A percentile compares a stretch with the other conserved stretches of the same genome.
These are phyloP conservation scores for Harpagifer antarcticus DNA, from an alignment of 2,797 vertebrate genomes.

Conservation along the genomic window DNA sequence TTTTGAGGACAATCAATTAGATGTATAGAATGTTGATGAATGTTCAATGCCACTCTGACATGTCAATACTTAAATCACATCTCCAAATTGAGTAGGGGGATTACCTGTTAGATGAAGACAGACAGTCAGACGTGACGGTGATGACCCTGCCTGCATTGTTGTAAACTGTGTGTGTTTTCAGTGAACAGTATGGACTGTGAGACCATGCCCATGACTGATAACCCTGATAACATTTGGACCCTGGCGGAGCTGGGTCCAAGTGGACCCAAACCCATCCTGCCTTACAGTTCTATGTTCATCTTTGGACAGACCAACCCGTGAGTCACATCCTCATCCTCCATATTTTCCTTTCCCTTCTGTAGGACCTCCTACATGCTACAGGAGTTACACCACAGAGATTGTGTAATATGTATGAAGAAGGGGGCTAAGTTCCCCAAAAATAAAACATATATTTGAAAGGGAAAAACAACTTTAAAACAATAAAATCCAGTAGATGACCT, in stretches of 20 bases:
- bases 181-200: constrained; percentile 93
- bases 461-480: too few relatives aligned
- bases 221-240: too few relatives aligned
- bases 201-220: constrained; percentile 88
- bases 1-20: not conserved
- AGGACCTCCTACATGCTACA: not conserved
- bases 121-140: not conserved
- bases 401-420: too few relatives aligned
- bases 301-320: constrained; percentile 94
- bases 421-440: too few relatives aligned
- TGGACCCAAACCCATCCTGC: constrained; percentile 91
- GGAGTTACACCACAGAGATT: not conserved
- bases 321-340: constrained; percentile 76
- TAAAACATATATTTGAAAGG: too few relatives aligned
- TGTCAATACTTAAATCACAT: not conserved
- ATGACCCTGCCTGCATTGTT: not conserved
- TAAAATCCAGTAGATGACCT: too few relatives aligned
- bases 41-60: not conserved
- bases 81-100: not conserved
- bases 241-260: constrained; percentile 83
- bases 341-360: not conserved
- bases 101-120: not conserved
- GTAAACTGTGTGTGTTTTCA: constrained; percentile 62
- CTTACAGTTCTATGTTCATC: constrained; percentile 97
- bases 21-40: not conserved